A percentile compares a stretch with the other conserved stretches of the same genome.
These are phyloP conservation scores for Pantherophis guttatus DNA, from an alignment of 2,113 vertebrate genomes.

Conservation along the genomic window DNA sequence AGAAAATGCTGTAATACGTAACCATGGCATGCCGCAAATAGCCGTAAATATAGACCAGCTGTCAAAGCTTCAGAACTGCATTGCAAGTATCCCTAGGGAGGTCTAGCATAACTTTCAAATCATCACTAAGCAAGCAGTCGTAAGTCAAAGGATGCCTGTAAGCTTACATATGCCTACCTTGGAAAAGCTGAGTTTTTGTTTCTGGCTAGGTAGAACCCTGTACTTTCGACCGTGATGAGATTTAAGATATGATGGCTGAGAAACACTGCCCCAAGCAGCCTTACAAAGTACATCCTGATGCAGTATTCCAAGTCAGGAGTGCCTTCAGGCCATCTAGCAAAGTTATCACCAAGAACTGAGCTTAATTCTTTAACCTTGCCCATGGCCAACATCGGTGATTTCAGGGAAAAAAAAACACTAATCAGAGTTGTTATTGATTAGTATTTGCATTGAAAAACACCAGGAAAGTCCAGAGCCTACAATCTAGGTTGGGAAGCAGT, in stretches of 20 bases:
- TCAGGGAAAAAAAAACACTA: background rate
- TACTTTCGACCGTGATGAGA: background rate
- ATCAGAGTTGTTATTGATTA: background rate
- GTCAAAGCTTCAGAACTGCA: background rate
- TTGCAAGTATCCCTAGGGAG: background rate
- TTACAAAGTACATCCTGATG: background rate
- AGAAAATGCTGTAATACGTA: background rate
- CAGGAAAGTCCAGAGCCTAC: background rate
- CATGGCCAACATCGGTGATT: background rate
- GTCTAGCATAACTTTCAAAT: background rate
- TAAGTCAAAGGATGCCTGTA: background rate
- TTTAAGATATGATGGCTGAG: background rate
- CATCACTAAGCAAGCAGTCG: background rate
- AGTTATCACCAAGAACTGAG: background rate
- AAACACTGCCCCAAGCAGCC: background rate
- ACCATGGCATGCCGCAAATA: background rate
- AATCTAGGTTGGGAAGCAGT: background rate
- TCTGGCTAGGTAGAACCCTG: background rate
- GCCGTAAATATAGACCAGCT: background rate
- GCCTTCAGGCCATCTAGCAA: background rate
- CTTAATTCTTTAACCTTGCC: background rate
- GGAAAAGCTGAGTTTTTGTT: background rate
- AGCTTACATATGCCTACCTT: background rate
- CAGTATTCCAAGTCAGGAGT: background rate
- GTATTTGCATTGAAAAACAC: background rate